These are phyloP conservation scores for Pitta sordida DNA, from an alignment of 2,113 vertebrate species.

Conservation along the genomic window DNA sequence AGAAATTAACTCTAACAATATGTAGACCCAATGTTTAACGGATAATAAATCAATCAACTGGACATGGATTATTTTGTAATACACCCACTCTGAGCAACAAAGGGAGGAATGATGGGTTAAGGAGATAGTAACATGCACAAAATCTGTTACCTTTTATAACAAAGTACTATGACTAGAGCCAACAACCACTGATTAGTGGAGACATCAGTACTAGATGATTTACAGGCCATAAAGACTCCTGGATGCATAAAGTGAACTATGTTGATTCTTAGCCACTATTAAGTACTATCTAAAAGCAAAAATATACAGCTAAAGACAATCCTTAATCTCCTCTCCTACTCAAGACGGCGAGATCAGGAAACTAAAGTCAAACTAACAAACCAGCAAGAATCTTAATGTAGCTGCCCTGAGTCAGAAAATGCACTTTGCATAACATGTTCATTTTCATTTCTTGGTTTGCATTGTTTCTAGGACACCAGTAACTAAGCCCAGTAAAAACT, in stretches of 20 bases:
- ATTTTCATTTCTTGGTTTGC: neutral
- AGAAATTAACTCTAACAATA: neutral
- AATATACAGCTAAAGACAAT: neutral
- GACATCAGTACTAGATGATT: neutral
- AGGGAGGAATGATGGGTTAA: neutral
- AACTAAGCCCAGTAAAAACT: neutral
- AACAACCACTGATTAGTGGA: neutral
- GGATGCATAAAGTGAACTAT: neutral
- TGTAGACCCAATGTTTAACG: neutral
- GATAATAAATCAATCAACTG: neutral
- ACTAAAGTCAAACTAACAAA: neutral
- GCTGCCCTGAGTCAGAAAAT: neutral
- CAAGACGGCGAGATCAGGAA: neutral
- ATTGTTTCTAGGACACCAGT: neutral
- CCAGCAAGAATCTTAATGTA: neutral
- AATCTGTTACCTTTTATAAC: neutral
- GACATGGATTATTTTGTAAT: neutral
- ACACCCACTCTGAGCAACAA: neutral
- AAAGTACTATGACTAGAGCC: neutral
- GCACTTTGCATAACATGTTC: fast-evolving
- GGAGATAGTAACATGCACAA: neutral
- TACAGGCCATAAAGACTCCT: neutral
- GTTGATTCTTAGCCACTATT: neutral
- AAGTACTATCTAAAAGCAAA: neutral
- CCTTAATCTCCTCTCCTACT: neutral